phyloP scores from a whole-genome alignment of 2,888 invertebrate species.

The Andricus curvator region DNA sequence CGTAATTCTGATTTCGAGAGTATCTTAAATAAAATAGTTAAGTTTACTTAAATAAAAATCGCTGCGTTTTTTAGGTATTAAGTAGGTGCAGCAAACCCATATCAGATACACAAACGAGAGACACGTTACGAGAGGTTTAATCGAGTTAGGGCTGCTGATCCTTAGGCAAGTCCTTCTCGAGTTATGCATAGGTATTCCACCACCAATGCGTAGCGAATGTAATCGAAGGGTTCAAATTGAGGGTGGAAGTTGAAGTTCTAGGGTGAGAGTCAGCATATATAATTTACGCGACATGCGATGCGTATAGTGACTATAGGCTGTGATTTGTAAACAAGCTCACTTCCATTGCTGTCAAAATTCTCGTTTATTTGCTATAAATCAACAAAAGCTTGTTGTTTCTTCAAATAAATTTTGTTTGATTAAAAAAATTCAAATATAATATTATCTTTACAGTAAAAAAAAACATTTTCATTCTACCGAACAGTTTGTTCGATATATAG shows the following conservation, averaged over 20 bases:
- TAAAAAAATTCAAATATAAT: not conserved
- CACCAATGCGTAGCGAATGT: slow-evolving; percentile 24
- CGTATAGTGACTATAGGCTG: not conserved
- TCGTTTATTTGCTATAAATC: too few relatives aligned
- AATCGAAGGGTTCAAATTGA: slow-evolving; percentile 41
- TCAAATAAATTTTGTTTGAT: too few relatives aligned
- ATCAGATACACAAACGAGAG: slow-evolving; percentile 32
- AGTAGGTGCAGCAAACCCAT: slow-evolving; percentile 24
- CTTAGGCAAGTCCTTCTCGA: slow-evolving; percentile 36
- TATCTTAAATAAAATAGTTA: not conserved
- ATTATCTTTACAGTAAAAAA: not conserved
- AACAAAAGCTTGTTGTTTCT: too few relatives aligned
- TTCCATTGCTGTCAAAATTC: too few relatives aligned
- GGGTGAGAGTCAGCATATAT: slow-evolving; percentile 54
- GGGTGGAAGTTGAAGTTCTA: slow-evolving; percentile 18
- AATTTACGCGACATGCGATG: slow-evolving; percentile 59
- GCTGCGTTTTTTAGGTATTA: not conserved
- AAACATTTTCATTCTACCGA: not conserved
- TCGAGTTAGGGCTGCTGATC: slow-evolving; percentile 42
- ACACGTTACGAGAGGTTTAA: slow-evolving; percentile 39
- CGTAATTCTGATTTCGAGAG: too few relatives aligned
- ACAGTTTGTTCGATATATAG: too few relatives aligned
- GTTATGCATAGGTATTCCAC: slow-evolving; percentile 36
- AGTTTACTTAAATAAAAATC: not conserved
- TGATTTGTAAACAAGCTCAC: not conserved